Conservation (phyloP, 2,797 vertebrate species). For the Sebastiscus albofasciatus region DNA sequence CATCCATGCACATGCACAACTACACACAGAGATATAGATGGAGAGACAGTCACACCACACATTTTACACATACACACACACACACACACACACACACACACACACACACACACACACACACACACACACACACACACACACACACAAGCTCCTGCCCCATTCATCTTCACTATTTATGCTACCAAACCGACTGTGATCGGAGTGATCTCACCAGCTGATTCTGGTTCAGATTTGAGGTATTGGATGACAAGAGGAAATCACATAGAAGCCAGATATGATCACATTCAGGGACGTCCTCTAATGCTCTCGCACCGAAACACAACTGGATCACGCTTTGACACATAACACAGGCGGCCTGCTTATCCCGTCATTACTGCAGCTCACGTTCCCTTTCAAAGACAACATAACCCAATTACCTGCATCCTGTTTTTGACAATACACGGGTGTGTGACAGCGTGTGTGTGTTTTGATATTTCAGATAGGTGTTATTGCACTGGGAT, state of each 20-base stretch:
- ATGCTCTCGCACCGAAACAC: slow-evolving; percentile 47
- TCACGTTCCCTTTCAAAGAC: slow-evolving; percentile 68
- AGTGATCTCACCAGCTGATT: slow-evolving; percentile 70
- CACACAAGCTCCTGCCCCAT: slow-evolving; percentile 31
- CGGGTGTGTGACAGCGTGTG: background rate
- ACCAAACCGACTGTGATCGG: slow-evolving; percentile 38
- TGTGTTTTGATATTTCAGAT: slow-evolving; percentile 33
- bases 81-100: too few relatives aligned
- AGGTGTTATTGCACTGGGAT: slow-evolving; percentile 46
- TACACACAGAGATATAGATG: slow-evolving; percentile 19
- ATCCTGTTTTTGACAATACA: slow-evolving; percentile 65
- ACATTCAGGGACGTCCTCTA: slow-evolving; percentile 54
- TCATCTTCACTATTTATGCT: slow-evolving; percentile 62
- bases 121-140: background rate
- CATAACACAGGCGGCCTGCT: slow-evolving; percentile 54
- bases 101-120: background rate
- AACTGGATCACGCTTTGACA: slow-evolving; percentile 63
- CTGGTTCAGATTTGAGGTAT: slow-evolving; percentile 71
- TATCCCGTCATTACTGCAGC: slow-evolving; percentile 63
- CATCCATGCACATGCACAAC: slow-evolving; percentile 42
- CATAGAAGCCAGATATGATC: slow-evolving; percentile 69
- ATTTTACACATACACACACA: background rate
- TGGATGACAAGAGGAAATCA: slow-evolving; percentile 77
- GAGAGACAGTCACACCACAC: slow-evolving; percentile 13
- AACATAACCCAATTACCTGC: slow-evolving; percentile 71